Evolutionary conservation across 2,797 vertebrate species (phyloP).

Genomic region (Sebastes steindachneri): DNA sequence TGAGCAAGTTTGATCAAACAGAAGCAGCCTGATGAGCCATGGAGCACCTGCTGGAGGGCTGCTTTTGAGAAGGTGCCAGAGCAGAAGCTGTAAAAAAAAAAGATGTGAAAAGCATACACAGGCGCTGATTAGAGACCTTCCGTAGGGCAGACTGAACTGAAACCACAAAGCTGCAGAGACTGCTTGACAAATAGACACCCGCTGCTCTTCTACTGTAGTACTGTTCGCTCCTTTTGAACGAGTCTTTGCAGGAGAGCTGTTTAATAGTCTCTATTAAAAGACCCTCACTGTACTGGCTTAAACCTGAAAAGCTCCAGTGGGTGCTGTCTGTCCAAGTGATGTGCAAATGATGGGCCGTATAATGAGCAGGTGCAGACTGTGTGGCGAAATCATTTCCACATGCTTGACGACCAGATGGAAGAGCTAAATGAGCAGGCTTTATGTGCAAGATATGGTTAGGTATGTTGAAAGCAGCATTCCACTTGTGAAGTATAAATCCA

Average conservation of each 20-base stretch:
- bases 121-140: conserved; percentile 59
- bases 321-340: conserved; percentile 63
- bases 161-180: conserved; percentile 47
- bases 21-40: conserved; percentile 20
- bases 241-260: conserved; percentile 51
- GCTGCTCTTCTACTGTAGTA: conserved; percentile 39
- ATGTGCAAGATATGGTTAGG: neutral
- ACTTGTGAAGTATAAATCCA: neutral
- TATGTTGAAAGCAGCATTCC: conserved; percentile 15
- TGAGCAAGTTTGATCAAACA: conserved; percentile 45
- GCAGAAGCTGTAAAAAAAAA: conserved; percentile 53
- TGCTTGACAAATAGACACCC: conserved; percentile 48
- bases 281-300: conserved; percentile 21
- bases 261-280: conserved; percentile 68
- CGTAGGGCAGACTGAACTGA: conserved; percentile 8
- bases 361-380: conserved; percentile 67
- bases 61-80: conserved; percentile 50
- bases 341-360: conserved; percentile 70
- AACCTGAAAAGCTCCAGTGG: conserved; percentile 55
- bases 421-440: conserved; percentile 3
- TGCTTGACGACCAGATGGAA: conserved; percentile 43
- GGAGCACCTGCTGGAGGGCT: conserved; percentile 51
- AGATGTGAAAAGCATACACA: conserved; percentile 50
- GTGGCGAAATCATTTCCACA: conserved; percentile 53
- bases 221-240: conserved; percentile 45